Base-by-base conservation (phyloP, 2,113 vertebrate species). In the Ceyx margarethae region DNA sequence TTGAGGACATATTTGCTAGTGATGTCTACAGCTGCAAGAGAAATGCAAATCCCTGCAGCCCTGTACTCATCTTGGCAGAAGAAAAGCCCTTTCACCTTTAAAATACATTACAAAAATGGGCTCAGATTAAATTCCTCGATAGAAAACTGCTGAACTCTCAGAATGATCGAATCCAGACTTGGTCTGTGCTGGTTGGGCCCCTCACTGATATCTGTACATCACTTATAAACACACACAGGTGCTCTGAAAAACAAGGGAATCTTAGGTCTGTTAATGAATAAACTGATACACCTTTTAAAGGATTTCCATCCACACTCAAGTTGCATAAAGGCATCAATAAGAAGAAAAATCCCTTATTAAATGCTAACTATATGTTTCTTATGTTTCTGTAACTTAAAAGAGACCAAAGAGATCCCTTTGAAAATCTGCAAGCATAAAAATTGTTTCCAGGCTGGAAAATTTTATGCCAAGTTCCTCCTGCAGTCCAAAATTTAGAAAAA, bases 41-140 rank as follows among this genome's bases (percentile, higher is more conserved):
- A 91, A 85, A 81, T 58, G 56, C 89, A 96, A 92, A 93, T 93
- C 91, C 92, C 89, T 66, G 74, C 72, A 86, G 85, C 71, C 72
- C 69, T 43, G 50, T 84, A 69, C 62, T 79, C 62, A 29, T 95
- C 75, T 96, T 93, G 91, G 81, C 95, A 92, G 89, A 90, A 95
- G 62, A 65, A 90, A 93, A 93, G 71, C 74, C 84, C 81, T 94
- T 96, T 93, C 84, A 85, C 91, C 81, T 80, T 85, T 94, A 87
- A 96, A 96, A 93, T 31, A 29, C 90, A 69, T 92, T 95, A 92
- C 64, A 82, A 92, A 42, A 89, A 82, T 28, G 53, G 87, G 64
- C 56, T 90, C 78, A 77, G 65, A 87, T 54, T 53, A 96, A 95
- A 92, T 79, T 84, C 56, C 87, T 89, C 21, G 0, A 77, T 89